Percentiles rank a stretch among this genome's conserved stretches.
phyloP scores from a whole-genome alignment of 2,888 invertebrate genomes.

The Polydrusus tereticollis region DNA sequence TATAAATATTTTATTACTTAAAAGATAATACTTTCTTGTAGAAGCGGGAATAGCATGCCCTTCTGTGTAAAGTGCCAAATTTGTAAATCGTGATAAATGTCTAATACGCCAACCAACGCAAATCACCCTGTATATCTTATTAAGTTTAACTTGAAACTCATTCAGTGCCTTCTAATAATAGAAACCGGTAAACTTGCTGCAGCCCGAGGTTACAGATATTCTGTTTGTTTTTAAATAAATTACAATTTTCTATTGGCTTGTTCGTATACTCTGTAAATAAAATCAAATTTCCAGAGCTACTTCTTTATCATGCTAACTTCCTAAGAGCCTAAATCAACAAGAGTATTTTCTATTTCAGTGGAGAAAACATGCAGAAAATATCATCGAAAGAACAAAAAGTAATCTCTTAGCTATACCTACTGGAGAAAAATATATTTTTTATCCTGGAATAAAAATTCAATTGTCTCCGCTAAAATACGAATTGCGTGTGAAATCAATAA shows the following conservation, averaged over 20 bases:
- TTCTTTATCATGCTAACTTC: not conserved
- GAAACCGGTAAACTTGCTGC: no score
- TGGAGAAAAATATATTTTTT: not conserved
- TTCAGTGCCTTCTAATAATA: no score
- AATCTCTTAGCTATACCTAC: not conserved
- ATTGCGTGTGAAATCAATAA: not conserved
- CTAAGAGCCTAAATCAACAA: slow-evolving; percentile 6
- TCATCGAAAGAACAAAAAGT: slow-evolving; percentile 1
- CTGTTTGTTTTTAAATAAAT: not conserved
- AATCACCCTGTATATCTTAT: no score
- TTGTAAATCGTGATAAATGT: no score
- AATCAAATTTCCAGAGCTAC: not conserved
- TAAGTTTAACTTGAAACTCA: no score
- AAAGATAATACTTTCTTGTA: no score
- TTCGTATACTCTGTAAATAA: not conserved
- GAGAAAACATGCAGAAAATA: not conserved
- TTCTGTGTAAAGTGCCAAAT: no score
- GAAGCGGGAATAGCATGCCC: no score
- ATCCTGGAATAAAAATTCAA: not conserved
- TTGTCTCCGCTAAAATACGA: not conserved
- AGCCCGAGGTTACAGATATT: no score
- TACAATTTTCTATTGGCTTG: not conserved
- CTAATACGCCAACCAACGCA: no score
- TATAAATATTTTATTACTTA: no score
- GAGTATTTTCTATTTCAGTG: not conserved